Base-by-base conservation (phyloP, 2,888 invertebrate genomes). In the Biston stratarius region DNA sequence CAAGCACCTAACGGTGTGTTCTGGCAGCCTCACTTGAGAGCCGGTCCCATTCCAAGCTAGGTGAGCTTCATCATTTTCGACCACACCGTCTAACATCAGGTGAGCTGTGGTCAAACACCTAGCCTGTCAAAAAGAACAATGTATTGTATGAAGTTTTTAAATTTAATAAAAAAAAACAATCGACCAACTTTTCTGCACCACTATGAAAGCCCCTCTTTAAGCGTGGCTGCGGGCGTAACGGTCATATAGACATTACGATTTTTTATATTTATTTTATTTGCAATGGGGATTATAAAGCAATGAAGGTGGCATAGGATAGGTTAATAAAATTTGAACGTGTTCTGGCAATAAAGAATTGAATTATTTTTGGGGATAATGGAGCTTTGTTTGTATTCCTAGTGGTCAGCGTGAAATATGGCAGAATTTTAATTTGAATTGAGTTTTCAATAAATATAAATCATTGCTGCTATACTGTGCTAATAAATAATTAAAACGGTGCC, bases 181-280 rank as follows among this genome's bases (percentile, higher is more conserved):
- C 34, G 10, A 9, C 45, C 48, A 14, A 57, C 45, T 58, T 38
- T 36, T 45, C 15, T 47, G 58, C 69, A 49, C 60, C 40, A 66
- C n/a, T 70, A 58, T 61, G 63, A 70, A 70, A 70, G 62, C 45
- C 15, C 60, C 63, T 63, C 68, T 70, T 49, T 73, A 70, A 73
- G 72, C 67, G 53, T 60, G 53, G 73, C 84, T 77, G 72, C 80
- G 77, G 80, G 85, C 85, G 73, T 76, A 83, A 84, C 85, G 86
- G 83, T 77, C 78, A 79, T 75, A 78, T 72, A 75, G 74, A 72
- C 78, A 79, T 79, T 81, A 77, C 78, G 77, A 75, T 80, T 77
- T 84, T 81, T 83, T 76, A 79, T 79, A 69, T 84, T 83, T 84
- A 82, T 85, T 84, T 83, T 83, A 83, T 86, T 86, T 82, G 80